These are phyloP conservation scores for Gryllus longicercus DNA, from an alignment of 2,888 invertebrate genomes.

Conservation along the genomic window DNA sequence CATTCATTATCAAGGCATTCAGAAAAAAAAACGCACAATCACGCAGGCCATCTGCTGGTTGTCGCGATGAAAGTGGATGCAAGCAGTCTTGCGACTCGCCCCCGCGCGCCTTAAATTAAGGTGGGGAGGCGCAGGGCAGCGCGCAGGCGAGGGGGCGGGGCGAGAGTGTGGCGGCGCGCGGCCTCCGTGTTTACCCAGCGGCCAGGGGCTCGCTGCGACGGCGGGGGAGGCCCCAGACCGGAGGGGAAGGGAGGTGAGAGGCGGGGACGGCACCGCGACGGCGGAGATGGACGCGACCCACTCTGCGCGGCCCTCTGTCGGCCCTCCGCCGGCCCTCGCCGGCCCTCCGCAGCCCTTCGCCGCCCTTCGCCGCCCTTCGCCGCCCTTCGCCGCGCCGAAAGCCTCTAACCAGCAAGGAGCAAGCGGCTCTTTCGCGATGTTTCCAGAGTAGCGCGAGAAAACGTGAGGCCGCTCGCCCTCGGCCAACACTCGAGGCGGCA, in stretches of 20 bases:
- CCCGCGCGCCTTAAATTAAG: not conserved
- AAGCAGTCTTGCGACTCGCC: not conserved
- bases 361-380: not conserved
- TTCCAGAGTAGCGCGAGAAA: not conserved
- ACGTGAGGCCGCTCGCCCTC: not conserved
- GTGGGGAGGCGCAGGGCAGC: not conserved
- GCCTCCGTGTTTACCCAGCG: not conserved
- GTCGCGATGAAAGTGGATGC: too few species aligned
- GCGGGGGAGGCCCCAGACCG: not conserved
- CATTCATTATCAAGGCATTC: too few species aligned
- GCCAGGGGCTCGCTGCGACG: not conserved
- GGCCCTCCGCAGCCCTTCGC: not conserved
- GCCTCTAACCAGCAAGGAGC: slow-evolving; percentile 17
- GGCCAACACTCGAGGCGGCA: slow-evolving; percentile 17
- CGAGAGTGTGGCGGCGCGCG: too few species aligned
- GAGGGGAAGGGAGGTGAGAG: not conserved
- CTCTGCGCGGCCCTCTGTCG: not conserved
- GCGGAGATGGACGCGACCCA: not conserved
- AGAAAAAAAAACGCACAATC: too few species aligned
- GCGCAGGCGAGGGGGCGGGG: not conserved
- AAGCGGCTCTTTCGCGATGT: not conserved
- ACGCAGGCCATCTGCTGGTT: too few species aligned
- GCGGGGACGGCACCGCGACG: not conserved
- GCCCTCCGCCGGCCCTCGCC: not conserved
- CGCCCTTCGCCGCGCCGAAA: not conserved